Percentiles rank a stretch among this genome's conserved stretches.
phyloP scores from a whole-genome alignment of 2,888 invertebrate species.

The Noctuana brunneofusca region DNA sequence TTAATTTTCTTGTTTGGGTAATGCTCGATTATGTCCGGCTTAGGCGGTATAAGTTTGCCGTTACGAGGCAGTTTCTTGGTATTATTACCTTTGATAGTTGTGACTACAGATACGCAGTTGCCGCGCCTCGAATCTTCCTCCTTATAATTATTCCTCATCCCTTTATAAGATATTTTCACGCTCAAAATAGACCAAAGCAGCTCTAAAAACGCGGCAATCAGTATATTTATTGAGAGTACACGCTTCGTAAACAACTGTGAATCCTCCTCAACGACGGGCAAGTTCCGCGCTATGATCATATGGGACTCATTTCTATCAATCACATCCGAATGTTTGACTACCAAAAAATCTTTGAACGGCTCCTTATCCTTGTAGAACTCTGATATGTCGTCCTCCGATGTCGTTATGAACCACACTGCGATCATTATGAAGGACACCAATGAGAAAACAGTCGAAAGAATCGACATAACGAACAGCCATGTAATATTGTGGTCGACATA shows the following conservation, averaged over 20 bases:
- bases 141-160: conserved; percentile 84
- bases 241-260: conserved; percentile 67
- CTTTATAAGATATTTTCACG: conserved; percentile 82
- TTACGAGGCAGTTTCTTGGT: conserved; percentile 65
- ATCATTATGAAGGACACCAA: conserved; percentile 68
- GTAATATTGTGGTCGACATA: conserved; percentile 86
- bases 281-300: conserved; percentile 60
- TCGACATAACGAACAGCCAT: conserved; percentile 82
- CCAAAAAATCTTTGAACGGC: conserved; percentile 64
- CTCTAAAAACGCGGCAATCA: conserved; percentile 83
- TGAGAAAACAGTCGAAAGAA: conserved; percentile 79
- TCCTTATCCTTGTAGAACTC: conserved; percentile 72
- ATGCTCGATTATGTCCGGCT: conserved; percentile 80
- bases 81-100: conserved; percentile 81
- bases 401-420: conserved; percentile 68
- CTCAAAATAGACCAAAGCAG: conserved; percentile 84
- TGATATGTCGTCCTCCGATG: conserved; percentile 60
- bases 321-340: conserved; percentile 66
- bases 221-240: conserved; percentile 82
- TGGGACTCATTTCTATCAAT: conserved; percentile 67
- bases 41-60: conserved; percentile 66
- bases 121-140: conserved; percentile 78
- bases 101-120: conserved; percentile 79
- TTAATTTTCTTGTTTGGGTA: conserved; percentile 81
- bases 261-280: conserved; percentile 47